Conservation (phyloP, 2,888 invertebrate species). For the Brachylomia viminalis region DNA sequence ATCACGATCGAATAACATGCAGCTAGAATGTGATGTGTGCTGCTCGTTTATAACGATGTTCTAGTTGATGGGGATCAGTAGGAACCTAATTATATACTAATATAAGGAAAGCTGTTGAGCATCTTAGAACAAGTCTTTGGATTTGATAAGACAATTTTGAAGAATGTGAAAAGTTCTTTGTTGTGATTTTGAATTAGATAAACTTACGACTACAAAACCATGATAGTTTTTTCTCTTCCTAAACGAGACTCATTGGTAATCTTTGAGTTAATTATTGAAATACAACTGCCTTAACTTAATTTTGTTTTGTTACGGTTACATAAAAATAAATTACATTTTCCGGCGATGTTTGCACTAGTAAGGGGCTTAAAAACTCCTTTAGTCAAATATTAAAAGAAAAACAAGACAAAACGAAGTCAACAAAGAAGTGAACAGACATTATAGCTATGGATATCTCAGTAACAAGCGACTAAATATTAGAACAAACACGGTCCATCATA, state of each 20-base stretch:
- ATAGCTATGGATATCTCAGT: conserved; percentile 37
- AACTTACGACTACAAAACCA: background rate
- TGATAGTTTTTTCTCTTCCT: background rate
- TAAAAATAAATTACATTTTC: background rate
- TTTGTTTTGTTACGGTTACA: background rate
- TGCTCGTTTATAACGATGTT: conserved; percentile 45
- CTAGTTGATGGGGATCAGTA: conserved; percentile 36
- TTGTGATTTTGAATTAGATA: background rate
- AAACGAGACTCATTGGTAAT: background rate
- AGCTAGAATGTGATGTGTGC: conserved; percentile 50
- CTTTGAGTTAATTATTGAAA: background rate
- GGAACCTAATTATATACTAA: background rate
- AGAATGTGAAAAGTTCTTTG: background rate
- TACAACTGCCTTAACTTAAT: too few species aligned
- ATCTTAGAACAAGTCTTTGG: background rate
- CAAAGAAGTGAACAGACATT: conserved; percentile 1
- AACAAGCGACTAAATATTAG: conserved; percentile 60
- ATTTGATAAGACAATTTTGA: background rate
- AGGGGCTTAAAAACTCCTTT: background rate
- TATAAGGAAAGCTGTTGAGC: background rate
- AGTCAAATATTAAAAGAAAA: background rate
- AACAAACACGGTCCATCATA: conserved; percentile 77
- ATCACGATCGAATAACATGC: conserved; percentile 63
- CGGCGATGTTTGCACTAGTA: background rate
- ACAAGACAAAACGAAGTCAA: background rate